phyloP scores from a whole-genome alignment of 2,113 vertebrate species.

The Saguinus imperator region DNA sequence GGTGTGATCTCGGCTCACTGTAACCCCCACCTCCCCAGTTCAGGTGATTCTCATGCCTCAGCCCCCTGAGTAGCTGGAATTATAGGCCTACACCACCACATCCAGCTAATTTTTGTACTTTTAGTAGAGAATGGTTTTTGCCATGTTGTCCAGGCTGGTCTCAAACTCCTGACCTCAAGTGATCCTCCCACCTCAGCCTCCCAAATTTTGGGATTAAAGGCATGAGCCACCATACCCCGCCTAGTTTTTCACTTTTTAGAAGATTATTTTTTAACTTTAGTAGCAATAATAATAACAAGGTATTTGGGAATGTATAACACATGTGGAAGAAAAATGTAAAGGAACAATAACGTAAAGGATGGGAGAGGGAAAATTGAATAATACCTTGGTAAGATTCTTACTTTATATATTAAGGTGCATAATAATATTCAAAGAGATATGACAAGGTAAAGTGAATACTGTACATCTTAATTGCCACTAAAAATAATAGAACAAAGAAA shows the following conservation, averaged over 20 bases:
- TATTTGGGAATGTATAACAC: not conserved
- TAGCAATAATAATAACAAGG: not conserved
- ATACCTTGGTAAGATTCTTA: not conserved
- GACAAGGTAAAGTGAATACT: not conserved
- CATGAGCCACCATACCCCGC: too few species aligned
- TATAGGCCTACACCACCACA: too few species aligned
- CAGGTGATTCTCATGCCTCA: too few species aligned
- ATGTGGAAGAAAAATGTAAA: not conserved
- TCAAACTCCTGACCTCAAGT: too few species aligned
- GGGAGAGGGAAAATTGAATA: not conserved
- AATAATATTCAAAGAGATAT: not conserved
- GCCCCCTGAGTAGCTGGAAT: too few species aligned
- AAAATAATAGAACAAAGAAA: not conserved
- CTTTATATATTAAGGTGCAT: not conserved
- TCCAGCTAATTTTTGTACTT: too few species aligned
- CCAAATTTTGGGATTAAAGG: too few species aligned
- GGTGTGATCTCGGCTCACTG: too few species aligned
- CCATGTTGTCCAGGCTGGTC: too few species aligned
- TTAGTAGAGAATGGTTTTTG: too few species aligned
- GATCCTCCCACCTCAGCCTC: too few species aligned
- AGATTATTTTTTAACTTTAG: not conserved
- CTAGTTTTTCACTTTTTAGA: not conserved
- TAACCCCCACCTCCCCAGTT: too few species aligned
- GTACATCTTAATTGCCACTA: not conserved
- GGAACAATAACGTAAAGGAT: not conserved